These are phyloP conservation scores for Mercenaria mercenaria DNA, from an alignment of 1,140 invertebrate species.

Conservation along the genomic window DNA sequence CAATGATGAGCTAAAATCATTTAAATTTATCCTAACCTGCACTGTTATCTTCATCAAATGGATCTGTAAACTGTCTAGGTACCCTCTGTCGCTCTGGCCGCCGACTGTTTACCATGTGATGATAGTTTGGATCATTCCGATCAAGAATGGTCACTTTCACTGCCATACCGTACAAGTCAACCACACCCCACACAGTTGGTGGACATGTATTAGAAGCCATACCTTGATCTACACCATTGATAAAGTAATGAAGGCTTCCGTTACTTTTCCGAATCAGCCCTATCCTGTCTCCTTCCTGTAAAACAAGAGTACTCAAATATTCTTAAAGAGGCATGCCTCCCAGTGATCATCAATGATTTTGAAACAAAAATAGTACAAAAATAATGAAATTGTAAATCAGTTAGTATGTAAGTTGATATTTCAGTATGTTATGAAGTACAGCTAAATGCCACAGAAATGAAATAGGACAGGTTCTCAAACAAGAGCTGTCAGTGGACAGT, in stretches of 20 bases:
- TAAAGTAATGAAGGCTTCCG: conserved; percentile 84
- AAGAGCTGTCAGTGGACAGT: no score
- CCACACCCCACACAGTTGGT: conserved; percentile 84
- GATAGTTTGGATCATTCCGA: conserved; percentile 76
- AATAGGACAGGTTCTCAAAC: no score
- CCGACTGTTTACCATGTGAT: conserved; percentile 67
- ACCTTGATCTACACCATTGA: conserved; percentile 85
- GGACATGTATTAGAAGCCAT: conserved; percentile 83
- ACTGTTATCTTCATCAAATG: conserved; percentile 74
- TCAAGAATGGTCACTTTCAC: conserved; percentile 91
- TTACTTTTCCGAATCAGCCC: conserved; percentile 83
- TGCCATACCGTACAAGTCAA: conserved; percentile 90
- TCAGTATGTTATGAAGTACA: no score
- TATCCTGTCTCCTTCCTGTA: conserved; percentile 84
- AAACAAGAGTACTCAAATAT: no score
- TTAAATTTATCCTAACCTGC: no score
- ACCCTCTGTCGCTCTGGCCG: conserved; percentile 70
- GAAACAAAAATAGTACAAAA: no score
- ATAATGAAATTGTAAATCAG: no score
- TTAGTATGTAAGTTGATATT: no score
- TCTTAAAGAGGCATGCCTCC: no score
- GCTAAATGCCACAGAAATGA: no score
- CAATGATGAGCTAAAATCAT: no score
- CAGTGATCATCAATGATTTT: no score
- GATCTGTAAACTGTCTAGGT: conserved; percentile 78